Evolutionary conservation across 1,140 invertebrate genomes (phyloP), one percentile per base, ranked within the genome.

Genomic region (Micrasema longulum): DNA sequence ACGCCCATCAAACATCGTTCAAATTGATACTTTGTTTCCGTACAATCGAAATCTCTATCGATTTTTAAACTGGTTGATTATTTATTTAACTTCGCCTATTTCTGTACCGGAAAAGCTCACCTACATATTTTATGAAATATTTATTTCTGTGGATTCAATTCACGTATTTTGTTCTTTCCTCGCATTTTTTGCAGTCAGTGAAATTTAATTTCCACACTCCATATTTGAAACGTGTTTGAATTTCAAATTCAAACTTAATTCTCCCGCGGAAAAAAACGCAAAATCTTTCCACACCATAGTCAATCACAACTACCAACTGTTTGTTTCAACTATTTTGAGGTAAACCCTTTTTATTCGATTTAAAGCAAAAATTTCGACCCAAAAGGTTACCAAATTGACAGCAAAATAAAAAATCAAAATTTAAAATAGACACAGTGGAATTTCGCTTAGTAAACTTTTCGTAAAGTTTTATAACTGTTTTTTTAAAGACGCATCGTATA

Each of bases 131-230:
- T 14, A 14, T 45, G n/a, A 45, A 16, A 6, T 11, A 41, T 11
- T 14, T 45, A 9, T 1, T 10, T 14, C 20, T n/a, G 3, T 63
- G 14, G 45, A 63, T 63, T 63, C 57, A 22, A n/a, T 63, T 23
- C 57, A 63, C 57, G 57, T 63, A 63, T 45, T 43, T 62, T 62
- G n/a, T 63, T 12, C 57, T 43, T 45, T 6, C 36, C 38, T 2
- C 18, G 57, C 57, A 63, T 63, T 43, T 63, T 63, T 26, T 18
- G 41, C 57, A 41, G 57, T 22, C 38, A 63, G 57, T 41, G 41
- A 63, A 63, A 63, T 63, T 63, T 63, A 63, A 63, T 63, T 63
- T 63, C 57, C 45, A 63, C 57, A 63, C 57, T 63, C 57, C 20
- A 63, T 63, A 63, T 63, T 63, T 63, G 57, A 45, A 45, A 63